Conservation (phyloP, 2,888 invertebrate genomes). For the Drosophila kanekoi region DNA sequence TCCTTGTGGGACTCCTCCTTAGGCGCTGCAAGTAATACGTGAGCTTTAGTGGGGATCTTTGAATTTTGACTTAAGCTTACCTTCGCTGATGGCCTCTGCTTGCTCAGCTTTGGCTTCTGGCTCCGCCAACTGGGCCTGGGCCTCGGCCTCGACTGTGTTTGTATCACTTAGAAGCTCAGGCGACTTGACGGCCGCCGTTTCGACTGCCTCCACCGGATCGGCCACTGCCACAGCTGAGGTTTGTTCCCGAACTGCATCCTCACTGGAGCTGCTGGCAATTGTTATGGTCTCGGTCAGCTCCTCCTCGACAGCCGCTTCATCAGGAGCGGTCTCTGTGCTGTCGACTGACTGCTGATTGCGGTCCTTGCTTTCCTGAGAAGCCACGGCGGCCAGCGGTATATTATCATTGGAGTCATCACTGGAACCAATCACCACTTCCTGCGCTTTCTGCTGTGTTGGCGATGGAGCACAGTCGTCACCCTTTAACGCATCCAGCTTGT, state of each 20-base stretch:
- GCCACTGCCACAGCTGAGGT: background rate
- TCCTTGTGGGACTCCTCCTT: constrained; percentile 33
- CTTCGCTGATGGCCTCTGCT: constrained; percentile 23
- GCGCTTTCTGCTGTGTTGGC: constrained; percentile 45
- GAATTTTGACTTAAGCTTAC: constrained; percentile 4
- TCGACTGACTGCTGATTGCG: constrained; percentile 42
- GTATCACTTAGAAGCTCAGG: constrained; percentile 1
- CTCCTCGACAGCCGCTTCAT: constrained; percentile 53
- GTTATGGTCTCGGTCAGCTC: constrained; percentile 66
- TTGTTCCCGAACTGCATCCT: constrained; percentile 51
- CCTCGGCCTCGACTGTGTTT: constrained; percentile 16
- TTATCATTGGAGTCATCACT: constrained; percentile 84
- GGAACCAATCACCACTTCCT: constrained; percentile 65
- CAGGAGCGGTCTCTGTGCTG: constrained; percentile 34
- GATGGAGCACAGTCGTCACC: constrained; percentile 31
- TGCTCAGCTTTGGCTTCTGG: constrained; percentile 9
- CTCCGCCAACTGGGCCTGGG: background rate
- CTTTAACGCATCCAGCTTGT: constrained; percentile 59
- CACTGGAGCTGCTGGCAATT: constrained; percentile 55
- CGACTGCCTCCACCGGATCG: constrained; percentile 15
- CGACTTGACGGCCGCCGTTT: constrained; percentile 11
- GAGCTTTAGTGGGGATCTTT: background rate
- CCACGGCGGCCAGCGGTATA: constrained; percentile 80
- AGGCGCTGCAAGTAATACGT: constrained; percentile 8
- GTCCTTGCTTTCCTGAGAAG: constrained; percentile 77